Evolutionary conservation across 2,888 invertebrate species (phyloP).

Genomic region (Sepioteuthis lessoniana): DNA sequence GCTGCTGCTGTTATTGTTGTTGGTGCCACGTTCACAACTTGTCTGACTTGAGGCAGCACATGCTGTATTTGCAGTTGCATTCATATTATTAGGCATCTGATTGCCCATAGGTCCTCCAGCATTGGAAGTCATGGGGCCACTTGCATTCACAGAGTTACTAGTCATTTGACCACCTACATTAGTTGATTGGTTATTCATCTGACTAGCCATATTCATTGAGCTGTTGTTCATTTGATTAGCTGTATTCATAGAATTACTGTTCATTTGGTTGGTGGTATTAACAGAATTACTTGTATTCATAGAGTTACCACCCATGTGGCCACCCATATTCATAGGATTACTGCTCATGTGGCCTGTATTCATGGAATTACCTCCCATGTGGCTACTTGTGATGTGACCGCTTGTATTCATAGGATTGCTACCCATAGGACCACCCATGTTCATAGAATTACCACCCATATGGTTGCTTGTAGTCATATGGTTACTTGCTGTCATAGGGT

Average conservation of each 20-base stretch:
- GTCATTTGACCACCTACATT: background rate
- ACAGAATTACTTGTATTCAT: background rate
- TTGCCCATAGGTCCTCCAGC: background rate
- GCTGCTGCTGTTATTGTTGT: too few relatives aligned
- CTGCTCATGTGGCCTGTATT: background rate
- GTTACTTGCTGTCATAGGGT: background rate
- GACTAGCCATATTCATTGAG: background rate
- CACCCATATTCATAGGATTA: background rate
- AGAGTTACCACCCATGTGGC: background rate
- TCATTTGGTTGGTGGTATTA: background rate
- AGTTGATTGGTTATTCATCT: background rate
- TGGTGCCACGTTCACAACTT: background rate
- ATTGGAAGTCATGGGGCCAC: background rate
- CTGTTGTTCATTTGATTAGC: background rate
- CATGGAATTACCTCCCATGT: constrained; percentile 34
- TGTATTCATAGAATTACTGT: background rate
- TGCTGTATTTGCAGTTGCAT: background rate
- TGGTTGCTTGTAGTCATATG: background rate
- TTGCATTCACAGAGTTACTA: background rate
- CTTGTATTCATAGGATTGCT: background rate
- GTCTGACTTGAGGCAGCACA: background rate
- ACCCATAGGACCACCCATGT: background rate
- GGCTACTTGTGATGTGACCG: background rate
- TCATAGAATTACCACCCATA: constrained; percentile 13
- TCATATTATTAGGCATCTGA: background rate